Base-by-base conservation (phyloP, 2,888 invertebrate species). In the Acrobasis repandana region DNA sequence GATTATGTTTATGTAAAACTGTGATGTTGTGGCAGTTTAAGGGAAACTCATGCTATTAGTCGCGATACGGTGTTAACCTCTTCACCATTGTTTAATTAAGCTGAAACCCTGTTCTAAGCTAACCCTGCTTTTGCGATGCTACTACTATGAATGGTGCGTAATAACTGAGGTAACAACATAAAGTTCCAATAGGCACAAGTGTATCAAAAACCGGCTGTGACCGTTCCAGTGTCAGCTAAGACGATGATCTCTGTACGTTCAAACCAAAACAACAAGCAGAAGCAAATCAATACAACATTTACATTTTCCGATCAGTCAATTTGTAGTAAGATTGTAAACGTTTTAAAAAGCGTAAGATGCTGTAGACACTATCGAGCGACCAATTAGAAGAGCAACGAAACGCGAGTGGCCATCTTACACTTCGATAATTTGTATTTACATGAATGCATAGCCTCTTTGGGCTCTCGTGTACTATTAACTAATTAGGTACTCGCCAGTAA, bases 401-500 rank as follows among this genome's bases (percentile, higher is more conserved):
- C 85, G 83, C 82, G 77, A 85, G 83, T 81, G 84, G 83, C 81
- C 79, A 75, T 75, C 78, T 80, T 81, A 85, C 74, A 80, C 73
- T 76, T 81, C 75, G 73, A 82, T 75, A 79, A 79, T 70, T 80
- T 83, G 78, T 90, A 90, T 88, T 84, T 88, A 89, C 86, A 88
- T 78, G 71, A 78, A 79, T 82, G 83, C 82, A 73, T 85, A 90
- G 91, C 91, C 91, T 90, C 91, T 72, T 73, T 61, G 83, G 91
- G 89, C 90, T 85, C 77, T 79, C 82, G 85, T 84, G 85, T 82
- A 83, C 89, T 92, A 91, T 78, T 80, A 60, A 60, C 91, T 92
- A 92, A 90, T 92, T 89, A 92, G 92, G 92, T 92, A 92, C 92
- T 91, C 91, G 90, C 91, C 90, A 92, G 92, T 91, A 92, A 92